These are phyloP conservation scores for Drosophila lacteicornis DNA, from an alignment of 1,140 invertebrate species.

Conservation along the genomic window DNA sequence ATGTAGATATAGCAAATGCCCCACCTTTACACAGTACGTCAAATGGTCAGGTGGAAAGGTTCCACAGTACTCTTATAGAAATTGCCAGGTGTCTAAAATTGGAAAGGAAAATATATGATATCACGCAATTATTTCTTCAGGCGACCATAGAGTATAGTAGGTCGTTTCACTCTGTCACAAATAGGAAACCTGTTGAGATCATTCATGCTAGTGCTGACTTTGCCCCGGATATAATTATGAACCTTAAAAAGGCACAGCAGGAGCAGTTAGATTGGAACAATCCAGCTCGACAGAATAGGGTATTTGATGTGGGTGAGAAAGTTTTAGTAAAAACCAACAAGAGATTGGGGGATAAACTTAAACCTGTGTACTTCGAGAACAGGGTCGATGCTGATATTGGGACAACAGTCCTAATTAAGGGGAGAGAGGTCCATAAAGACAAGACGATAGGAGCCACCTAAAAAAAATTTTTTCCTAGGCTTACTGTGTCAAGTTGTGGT, in stretches of 20 bases:
- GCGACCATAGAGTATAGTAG: constrained; percentile 17
- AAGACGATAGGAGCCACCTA: constrained; percentile 1
- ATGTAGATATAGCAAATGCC: constrained; percentile 18
- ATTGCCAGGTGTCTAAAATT: constrained; percentile 12
- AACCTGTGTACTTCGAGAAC: constrained; percentile 1
- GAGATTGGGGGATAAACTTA: constrained; percentile 4
- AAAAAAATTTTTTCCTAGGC: not conserved
- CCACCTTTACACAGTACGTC: constrained; percentile 23
- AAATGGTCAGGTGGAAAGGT: not conserved
- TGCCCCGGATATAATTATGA: constrained; percentile 2
- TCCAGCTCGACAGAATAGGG: constrained; percentile 1
- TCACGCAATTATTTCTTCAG: constrained; percentile 6
- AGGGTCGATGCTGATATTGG: constrained; percentile 8
- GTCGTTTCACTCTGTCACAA: constrained; percentile 14
- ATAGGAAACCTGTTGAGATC: constrained; percentile 13
- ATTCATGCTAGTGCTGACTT: constrained; percentile 1
- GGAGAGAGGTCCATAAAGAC: constrained; percentile 4
- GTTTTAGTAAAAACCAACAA: not conserved
- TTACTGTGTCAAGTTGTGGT: constrained; percentile 1
- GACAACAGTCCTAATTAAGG: constrained; percentile 15
- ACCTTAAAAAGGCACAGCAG: no score
- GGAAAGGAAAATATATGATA: constrained; percentile 7
- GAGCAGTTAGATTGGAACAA: not conserved
- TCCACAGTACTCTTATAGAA: constrained; percentile 13
- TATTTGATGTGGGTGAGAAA: not conserved